Base-by-base conservation (phyloP, 1,140 invertebrate species). In the Drosophila bifasciata region DNA sequence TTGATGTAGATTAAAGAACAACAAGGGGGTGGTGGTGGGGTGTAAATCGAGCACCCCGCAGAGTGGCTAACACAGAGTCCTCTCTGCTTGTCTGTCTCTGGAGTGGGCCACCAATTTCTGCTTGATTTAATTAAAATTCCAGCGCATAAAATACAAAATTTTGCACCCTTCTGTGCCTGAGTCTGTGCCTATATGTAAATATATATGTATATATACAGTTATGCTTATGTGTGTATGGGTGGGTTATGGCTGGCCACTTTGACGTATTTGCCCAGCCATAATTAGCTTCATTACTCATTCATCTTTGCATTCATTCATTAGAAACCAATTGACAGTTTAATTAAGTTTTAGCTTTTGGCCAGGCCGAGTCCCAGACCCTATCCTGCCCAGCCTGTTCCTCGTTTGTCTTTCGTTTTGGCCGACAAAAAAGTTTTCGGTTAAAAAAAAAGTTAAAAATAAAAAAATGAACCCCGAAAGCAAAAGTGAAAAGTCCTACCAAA, bases 241-340 rank as follows among this genome's bases (percentile, higher is more conserved):
- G 19, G 57, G 39, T 53, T 45, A 61, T 39, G 67, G 32, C 32
- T 36, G 32, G 55, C 53, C 66, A 61, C 64, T 71, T 63, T 76
- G 50, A 86, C 45, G 68, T 53, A 72, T 66, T 89, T 59, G 61
- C 49, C 49, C 51, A 51, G 52, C n/a, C 58, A 60, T 83, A 83
- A 90, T 88, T 90, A 72, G 60, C 44, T 62, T 75, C 64, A 78
- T 84, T 71, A 88, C 48, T 80, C 88, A 84, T 76, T 78, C 78
- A 85, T 71, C 57, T 62, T 73, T 70, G 52, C 66, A 80, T 76
- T 69, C 61, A 72, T 84, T 66, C 73, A 84, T 88, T 83, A 74
- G 68, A 74, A 64, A 71, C 66, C 72, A 86, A 83, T 86, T 81
- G 69, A 79, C 86, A 90, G 66, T 67, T 77, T 86, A 90, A 90